These are phyloP conservation scores for Trachymyrmex cornetzi DNA, from an alignment of 1,140 invertebrate species.

Conservation along the genomic window DNA sequence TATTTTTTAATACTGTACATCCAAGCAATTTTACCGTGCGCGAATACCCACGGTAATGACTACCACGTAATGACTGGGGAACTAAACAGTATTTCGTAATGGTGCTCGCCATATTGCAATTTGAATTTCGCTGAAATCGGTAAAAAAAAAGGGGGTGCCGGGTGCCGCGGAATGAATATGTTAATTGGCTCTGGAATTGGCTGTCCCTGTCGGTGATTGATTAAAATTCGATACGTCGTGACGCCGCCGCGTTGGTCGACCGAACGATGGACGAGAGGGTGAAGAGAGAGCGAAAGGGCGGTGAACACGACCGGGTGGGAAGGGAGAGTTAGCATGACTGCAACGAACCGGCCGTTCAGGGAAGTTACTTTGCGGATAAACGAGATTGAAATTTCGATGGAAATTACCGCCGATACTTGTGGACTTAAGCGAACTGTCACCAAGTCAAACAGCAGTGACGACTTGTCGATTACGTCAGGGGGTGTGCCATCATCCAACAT, in stretches of 20 bases:
- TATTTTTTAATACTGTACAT: slow-evolving; percentile 52
- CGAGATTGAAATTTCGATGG: slow-evolving; percentile 84
- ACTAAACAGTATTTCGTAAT: slow-evolving; percentile 37
- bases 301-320: slow-evolving; percentile 47
- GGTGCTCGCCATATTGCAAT: slow-evolving; percentile 71
- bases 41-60: slow-evolving; percentile 66
- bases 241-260: slow-evolving; percentile 65
- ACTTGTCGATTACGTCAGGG: slow-evolving; percentile 64
- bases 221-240: slow-evolving; percentile 84
- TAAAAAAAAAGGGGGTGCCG: slow-evolving; percentile 67
- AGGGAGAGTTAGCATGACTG: slow-evolving; percentile 60
- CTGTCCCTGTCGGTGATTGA: slow-evolving; percentile 84
- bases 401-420: slow-evolving; percentile 81
- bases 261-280: slow-evolving; percentile 53
- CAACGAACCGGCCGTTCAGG: slow-evolving; percentile 59
- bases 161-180: slow-evolving; percentile 81
- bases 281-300: slow-evolving; percentile 12
- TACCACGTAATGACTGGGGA: slow-evolving; percentile 61
- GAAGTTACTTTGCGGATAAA: slow-evolving; percentile 83
- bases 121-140: slow-evolving; percentile 73
- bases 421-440: slow-evolving; percentile 81
- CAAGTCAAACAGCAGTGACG: slow-evolving; percentile 80
- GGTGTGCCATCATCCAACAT: slow-evolving; percentile 30
- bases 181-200: slow-evolving; percentile 85
- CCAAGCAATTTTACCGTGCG: slow-evolving; percentile 62